Evolutionary conservation across 2,888 invertebrate genomes (phyloP).

Genomic region (Agelastica alni): DNA sequence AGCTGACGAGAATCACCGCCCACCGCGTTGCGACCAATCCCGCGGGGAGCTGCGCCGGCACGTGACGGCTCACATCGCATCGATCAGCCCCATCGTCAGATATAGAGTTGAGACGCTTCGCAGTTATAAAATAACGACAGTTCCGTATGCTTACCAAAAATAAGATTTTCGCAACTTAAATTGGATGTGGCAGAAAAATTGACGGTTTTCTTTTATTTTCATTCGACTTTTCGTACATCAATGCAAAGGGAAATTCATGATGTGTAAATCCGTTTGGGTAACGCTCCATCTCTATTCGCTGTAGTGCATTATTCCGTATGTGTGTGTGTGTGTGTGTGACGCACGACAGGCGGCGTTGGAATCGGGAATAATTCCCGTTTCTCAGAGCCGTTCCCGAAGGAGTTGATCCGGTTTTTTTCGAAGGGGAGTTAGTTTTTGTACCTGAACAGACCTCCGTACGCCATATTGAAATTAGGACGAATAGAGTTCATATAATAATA

Average conservation of each 20-base stretch:
- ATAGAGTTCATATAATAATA: too few species aligned
- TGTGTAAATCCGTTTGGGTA: background rate
- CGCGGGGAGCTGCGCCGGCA: constrained; percentile 2
- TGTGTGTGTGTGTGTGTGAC: constrained; percentile 8
- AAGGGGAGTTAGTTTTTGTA: background rate
- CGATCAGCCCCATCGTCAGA: constrained; percentile 7
- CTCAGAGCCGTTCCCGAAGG: constrained; percentile 3
- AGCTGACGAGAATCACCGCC: constrained; percentile 22
- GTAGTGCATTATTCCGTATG: constrained; percentile 1
- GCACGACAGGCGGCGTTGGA: constrained; percentile 2
- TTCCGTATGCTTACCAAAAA: too few species aligned
- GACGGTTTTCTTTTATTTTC: too few species aligned
- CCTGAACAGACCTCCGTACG: background rate
- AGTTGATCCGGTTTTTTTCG: background rate
- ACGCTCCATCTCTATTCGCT: background rate
- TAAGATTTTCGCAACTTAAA: too few species aligned
- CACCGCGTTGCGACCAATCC: background rate
- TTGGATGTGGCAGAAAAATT: too few species aligned
- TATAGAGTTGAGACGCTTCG: too few species aligned
- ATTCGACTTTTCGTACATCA: background rate
- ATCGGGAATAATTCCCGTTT: background rate
- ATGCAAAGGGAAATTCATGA: too few species aligned
- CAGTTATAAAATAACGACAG: too few species aligned
- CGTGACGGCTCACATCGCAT: constrained; percentile 15
- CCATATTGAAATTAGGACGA: too few species aligned